phyloP scores from a whole-genome alignment of 2,888 invertebrate genomes.

The Yponomeuta malinellus region DNA sequence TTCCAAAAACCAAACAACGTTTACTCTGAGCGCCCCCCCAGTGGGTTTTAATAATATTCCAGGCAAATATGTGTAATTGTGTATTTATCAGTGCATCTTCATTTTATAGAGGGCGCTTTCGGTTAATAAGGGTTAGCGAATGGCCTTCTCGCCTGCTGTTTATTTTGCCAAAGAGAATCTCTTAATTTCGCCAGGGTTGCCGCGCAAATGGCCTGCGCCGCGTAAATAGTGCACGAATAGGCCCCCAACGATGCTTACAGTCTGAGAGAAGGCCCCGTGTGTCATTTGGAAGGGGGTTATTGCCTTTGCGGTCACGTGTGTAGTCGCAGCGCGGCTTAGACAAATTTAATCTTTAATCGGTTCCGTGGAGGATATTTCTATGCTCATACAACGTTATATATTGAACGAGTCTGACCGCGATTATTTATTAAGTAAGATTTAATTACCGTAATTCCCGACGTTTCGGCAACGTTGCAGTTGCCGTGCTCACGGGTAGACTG shows the following conservation, averaged over 20 bases:
- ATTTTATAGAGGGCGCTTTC: slow-evolving; percentile 46
- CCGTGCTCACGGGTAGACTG: too few relatives aligned
- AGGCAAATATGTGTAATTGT: slow-evolving; percentile 39
- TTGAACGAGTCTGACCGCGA: too few relatives aligned
- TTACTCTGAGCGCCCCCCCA: too few relatives aligned
- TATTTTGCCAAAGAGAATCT: slow-evolving; percentile 52
- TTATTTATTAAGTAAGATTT: too few relatives aligned
- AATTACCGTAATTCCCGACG: too few relatives aligned
- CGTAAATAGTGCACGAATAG: slow-evolving; percentile 41
- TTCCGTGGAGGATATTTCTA: too few relatives aligned
- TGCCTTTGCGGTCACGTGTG: slow-evolving; percentile 21
- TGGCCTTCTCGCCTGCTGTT: slow-evolving; percentile 44
- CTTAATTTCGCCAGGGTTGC: slow-evolving; percentile 59
- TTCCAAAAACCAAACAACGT: too few relatives aligned
- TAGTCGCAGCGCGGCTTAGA: not conserved
- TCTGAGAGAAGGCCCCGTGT: slow-evolving; percentile 27
- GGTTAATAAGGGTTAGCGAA: slow-evolving; percentile 49
- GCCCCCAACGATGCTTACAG: slow-evolving; percentile 15
- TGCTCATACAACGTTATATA: too few relatives aligned
- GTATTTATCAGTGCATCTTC: slow-evolving; percentile 42
- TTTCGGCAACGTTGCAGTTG: too few relatives aligned
- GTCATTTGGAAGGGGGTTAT: slow-evolving; percentile 34
- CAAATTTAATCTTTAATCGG: not conserved
- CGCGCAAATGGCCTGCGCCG: slow-evolving; percentile 24
- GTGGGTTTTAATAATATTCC: slow-evolving; percentile 23